These are phyloP conservation scores for Aporophyla lueneburgensis DNA, from an alignment of 2,888 invertebrate species.

Conservation along the genomic window DNA sequence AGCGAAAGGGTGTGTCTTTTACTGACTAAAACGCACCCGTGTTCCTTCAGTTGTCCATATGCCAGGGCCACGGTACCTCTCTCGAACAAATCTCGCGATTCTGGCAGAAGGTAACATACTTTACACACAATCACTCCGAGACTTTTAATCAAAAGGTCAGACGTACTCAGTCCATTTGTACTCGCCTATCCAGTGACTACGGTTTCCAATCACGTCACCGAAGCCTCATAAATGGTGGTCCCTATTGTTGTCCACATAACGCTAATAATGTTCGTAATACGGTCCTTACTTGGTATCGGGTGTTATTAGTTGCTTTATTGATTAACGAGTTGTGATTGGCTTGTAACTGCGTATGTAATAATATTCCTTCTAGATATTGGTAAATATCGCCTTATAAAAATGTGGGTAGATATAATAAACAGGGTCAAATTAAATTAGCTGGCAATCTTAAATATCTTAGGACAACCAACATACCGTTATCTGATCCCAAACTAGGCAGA, in stretches of 20 bases:
- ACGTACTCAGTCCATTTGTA: neutral
- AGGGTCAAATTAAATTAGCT: no score
- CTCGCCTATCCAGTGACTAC: slow-evolving; percentile 1
- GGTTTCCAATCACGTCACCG: slow-evolving; percentile 39
- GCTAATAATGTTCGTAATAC: slow-evolving; percentile 27
- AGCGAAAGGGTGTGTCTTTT: no score
- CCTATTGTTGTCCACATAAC: slow-evolving; percentile 47
- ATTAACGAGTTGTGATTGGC: slow-evolving; percentile 26
- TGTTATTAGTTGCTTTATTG: slow-evolving; percentile 13
- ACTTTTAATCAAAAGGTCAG: slow-evolving; percentile 18
- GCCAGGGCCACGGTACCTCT: no score
- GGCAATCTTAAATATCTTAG: no score
- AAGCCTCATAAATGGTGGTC: slow-evolving; percentile 34
- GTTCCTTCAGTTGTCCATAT: no score
- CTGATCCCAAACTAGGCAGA: no score
- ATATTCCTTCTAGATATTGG: no score
- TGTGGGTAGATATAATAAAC: neutral
- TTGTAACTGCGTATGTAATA: neutral
- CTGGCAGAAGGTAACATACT: no score
- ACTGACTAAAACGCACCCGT: no score
- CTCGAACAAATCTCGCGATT: no score
- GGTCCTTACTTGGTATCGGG: slow-evolving; percentile 4
- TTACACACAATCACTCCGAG: neutral
- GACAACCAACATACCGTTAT: no score
- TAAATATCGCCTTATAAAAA: neutral